These are phyloP conservation scores for Xiphias gladius DNA, from an alignment of 2,113 vertebrate genomes.

Conservation along the genomic window DNA sequence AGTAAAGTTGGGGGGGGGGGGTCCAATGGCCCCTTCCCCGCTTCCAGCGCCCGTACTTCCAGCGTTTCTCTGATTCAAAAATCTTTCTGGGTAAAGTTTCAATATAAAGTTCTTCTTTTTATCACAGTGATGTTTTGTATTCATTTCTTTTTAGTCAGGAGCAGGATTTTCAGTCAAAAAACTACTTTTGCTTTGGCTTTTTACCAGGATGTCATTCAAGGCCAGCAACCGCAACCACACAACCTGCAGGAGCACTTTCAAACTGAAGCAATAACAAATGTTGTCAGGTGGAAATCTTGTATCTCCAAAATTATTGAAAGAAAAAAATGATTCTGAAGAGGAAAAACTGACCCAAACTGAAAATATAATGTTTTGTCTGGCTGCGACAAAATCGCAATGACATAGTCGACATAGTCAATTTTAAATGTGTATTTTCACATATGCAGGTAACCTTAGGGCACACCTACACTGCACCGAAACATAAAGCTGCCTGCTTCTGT, in stretches of 20 bases:
- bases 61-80: no score
- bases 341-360: not conserved
- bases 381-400: no score
- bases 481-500: not conserved
- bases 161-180: not conserved
- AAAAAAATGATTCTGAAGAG: not conserved
- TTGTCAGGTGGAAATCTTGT: not conserved
- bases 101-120: no score
- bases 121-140: not conserved
- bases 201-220: conserved; percentile 21
- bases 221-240: not conserved
- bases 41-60: no score
- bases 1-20: no score
- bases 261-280: not conserved
- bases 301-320: not conserved
- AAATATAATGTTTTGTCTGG: not conserved
- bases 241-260: no score
- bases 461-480: not conserved
- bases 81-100: no score
- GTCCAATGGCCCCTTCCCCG: no score
- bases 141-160: not conserved
- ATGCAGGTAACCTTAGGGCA: not conserved
- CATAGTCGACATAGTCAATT: not conserved
- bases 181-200: not conserved
- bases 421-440: not conserved